A percentile compares a stretch with the other conserved stretches of the same genome.
phyloP scores from a whole-genome alignment of 2,113 vertebrate genomes.

The Amphilophus citrinellus region DNA sequence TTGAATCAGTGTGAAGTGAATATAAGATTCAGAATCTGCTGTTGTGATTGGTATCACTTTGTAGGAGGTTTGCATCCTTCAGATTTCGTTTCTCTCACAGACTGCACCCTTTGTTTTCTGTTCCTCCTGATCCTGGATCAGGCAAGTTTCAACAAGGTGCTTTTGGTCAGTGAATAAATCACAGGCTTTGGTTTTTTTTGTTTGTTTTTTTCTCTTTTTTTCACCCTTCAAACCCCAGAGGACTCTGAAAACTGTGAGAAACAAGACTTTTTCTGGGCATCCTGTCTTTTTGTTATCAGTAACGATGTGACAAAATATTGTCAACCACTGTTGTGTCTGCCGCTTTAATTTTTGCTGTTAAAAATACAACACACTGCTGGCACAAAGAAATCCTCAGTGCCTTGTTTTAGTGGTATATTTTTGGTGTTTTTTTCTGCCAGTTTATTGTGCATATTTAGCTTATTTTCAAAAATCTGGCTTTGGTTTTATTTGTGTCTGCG shows the following conservation, averaged over 20 bases:
- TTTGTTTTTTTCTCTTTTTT: no score
- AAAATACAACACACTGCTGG: neutral
- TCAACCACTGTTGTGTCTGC: neutral
- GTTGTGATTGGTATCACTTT: neutral
- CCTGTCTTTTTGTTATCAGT: neutral
- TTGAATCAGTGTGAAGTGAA: neutral
- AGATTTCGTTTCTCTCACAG: neutral
- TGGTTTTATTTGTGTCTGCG: neutral
- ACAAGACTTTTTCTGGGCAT: neutral
- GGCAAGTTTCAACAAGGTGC: neutral
- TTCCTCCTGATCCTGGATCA: neutral
- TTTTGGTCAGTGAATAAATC: neutral
- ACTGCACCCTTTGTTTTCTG: neutral
- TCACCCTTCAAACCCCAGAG: neutral
- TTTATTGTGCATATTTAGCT: neutral
- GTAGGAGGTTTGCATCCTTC: neutral
- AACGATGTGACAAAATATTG: neutral
- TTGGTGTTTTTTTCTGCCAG: no score
- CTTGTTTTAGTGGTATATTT: neutral
- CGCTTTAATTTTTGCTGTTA: no score
- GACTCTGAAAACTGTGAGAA: neutral
- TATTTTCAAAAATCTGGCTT: neutral
- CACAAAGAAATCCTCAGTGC: neutral
- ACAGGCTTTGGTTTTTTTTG: neutral
- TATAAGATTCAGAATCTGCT: neutral